Evolutionary conservation across 2,888 invertebrate genomes (phyloP), one percentile per base, ranked within the genome.

Genomic region (Dolichopus griseipennis): DNA sequence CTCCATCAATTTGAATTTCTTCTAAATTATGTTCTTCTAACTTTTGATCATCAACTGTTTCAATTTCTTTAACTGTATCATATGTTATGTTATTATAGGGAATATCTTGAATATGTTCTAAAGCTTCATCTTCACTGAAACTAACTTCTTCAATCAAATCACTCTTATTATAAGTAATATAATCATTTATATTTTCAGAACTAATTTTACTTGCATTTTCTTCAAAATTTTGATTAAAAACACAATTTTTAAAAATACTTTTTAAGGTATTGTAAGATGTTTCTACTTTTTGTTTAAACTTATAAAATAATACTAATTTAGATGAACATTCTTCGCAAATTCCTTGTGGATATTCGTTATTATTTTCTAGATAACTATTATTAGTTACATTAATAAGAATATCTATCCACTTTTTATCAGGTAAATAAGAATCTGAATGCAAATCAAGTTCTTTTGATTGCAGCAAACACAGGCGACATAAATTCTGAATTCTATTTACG

Each of bases 271-370:
- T 62, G 41, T 69, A 22, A 3, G 70, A 68, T 2, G 52, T 65
- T 68, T 74, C 70, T 72, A 77, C 77, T 71, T 73, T 74, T 66
- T 73, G 70, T 71, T 77, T 78, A 64, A 78, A 78, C n/a, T 71
- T 71, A 67, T 75, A 76, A 71, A 76, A 78, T 15, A 71, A 69
- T n/a, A 73, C 70, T 5, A 78, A 69, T 67, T 71, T 74, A n/a
- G 67, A 69, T 65, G 75, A 74, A 70, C 78, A 78, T 22, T 63
- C 27, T 61, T 69, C 27, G 7, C 63, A 63, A 63, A 63, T 63
- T 15, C 43, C 22, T 10, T 68, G 61, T 10, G 68, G 65, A 7
- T 65, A 65, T 61, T 61, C 52, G 6, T 18, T 65, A 20, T 65
- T 41, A 43, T 65, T 62, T 62, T 65, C 62, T 0, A 27, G 18